phyloP scores from a whole-genome alignment of 2,888 invertebrate species.

The Microplitis deprimator region DNA sequence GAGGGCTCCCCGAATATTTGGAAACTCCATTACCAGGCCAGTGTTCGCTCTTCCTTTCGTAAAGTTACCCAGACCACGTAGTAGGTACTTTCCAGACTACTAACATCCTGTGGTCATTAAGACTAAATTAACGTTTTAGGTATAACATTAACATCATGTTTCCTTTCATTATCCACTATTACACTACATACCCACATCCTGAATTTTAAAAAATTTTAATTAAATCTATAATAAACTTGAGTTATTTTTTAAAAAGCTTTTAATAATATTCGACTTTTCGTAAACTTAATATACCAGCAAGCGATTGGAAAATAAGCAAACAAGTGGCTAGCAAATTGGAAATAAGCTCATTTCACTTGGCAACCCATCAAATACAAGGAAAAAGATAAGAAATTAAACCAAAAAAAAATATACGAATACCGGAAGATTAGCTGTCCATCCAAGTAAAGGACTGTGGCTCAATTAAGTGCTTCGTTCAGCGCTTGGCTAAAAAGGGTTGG shows the following conservation, averaged over 20 bases:
- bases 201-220: neutral
- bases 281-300: neutral
- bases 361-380: neutral
- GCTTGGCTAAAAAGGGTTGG: slow-evolving; percentile 67
- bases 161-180: slow-evolving; percentile 10
- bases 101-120: slow-evolving; percentile 22
- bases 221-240: neutral
- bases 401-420: slow-evolving; percentile 23
- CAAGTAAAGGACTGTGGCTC: slow-evolving; percentile 66
- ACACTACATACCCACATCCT: neutral
- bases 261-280: neutral
- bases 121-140: slow-evolving; percentile 15
- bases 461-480: slow-evolving; percentile 68
- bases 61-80: slow-evolving; percentile 49
- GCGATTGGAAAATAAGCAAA: slow-evolving; percentile 24
- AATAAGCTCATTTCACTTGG: slow-evolving; percentile 21
- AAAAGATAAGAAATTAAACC: neutral
- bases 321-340: slow-evolving; percentile 21
- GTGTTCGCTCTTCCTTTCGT: slow-evolving; percentile 63
- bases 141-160: slow-evolving; percentile 21
- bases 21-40: slow-evolving; percentile 70
- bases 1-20: slow-evolving; percentile 71
- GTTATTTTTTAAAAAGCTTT: neutral
- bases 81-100: slow-evolving; percentile 21
- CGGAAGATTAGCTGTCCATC: slow-evolving; percentile 69